Base-by-base conservation (phyloP, 2,888 invertebrate species). In the Andrena marginata region DNA sequence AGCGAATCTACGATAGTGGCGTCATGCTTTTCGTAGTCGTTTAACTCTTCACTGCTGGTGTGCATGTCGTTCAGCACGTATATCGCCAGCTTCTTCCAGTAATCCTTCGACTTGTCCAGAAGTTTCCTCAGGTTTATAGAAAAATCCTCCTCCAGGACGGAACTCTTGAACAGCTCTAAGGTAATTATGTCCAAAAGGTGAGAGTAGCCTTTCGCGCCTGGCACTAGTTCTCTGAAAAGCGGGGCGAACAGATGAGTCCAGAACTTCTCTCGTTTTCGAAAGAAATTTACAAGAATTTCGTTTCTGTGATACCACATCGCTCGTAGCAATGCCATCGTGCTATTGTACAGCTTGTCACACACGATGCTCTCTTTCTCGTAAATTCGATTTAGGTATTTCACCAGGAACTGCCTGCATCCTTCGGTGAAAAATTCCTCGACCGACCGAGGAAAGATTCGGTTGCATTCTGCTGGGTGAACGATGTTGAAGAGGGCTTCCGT, bases 251-350 rank as follows among this genome's bases (percentile, higher is more conserved):
- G 82, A 48, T 94, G 92, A 16, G 90, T 93, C 94, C 94, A 94
- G 65, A 94, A 94, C 35, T 93, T 91, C 0, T 92, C 89, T 29
- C 92, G 90, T 73, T 93, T 94, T 0, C 94, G 91, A 20, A 94
- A 93, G 65, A 93, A 94, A 73, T 92, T 94, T 0, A 94, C 94
- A 2, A 94, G 92, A 62, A 94, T 94, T 48, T 94, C 94, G 33
- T 94, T 94, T 7, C 92, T 92, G 60, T 93, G 92, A 76, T 93
- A 94, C 94, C 94, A 94, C 91, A 94, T 93, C 0, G 94, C 94
- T 26, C 94, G 91, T 3, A 94, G 73, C 0, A 94, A 83, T 13
- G 92, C 93, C 93, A 94, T 93, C 0, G 94, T 94, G 33, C 93
- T 93, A 20, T 94, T 92, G 63, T 93, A 94, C 0, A 94, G 77